A percentile compares a stretch with the other conserved stretches of the same genome.
phyloP scores from a whole-genome alignment of 2,113 vertebrate genomes.

The Thamnaconus septentrionalis region DNA sequence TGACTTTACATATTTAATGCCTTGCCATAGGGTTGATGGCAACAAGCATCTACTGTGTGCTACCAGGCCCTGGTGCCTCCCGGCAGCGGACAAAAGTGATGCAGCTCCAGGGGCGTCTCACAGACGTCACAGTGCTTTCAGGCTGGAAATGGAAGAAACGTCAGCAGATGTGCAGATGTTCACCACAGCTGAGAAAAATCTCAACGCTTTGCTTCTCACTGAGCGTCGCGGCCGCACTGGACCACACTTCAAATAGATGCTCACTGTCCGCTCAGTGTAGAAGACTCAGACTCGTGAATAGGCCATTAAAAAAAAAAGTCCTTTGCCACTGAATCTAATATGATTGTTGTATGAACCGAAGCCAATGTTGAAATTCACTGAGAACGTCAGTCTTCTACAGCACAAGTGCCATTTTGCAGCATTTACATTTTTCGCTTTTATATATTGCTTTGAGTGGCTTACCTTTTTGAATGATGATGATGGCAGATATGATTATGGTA shows the following conservation, averaged over 20 bases:
- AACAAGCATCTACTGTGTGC: conserved; percentile 52
- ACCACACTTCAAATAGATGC: too few relatives aligned
- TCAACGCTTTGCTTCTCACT: conserved; percentile 41
- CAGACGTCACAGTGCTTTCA: conserved; percentile 30
- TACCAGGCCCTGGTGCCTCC: conserved; percentile 32
- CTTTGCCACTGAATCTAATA: too few relatives aligned
- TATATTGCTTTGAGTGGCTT: too few relatives aligned
- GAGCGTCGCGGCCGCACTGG: conserved; percentile 33
- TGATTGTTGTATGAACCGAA: too few relatives aligned
- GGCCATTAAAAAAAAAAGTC: too few relatives aligned
- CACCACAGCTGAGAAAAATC: conserved; percentile 37
- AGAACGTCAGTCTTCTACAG: too few relatives aligned
- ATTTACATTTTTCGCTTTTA: too few relatives aligned
- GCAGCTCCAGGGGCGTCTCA: conserved; percentile 31
- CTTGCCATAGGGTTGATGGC: conserved; percentile 56
- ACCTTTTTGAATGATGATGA: not conserved
- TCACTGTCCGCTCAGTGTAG: too few relatives aligned
- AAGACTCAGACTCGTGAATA: too few relatives aligned
- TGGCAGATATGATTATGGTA: not conserved
- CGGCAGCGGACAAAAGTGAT: conserved; percentile 48
- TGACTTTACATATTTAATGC: conserved; percentile 73
- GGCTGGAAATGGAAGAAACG: conserved; percentile 32
- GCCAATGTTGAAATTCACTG: too few relatives aligned
- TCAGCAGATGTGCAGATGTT: conserved; percentile 48
- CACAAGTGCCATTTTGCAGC: too few relatives aligned